Base-by-base conservation (phyloP, 1,140 invertebrate species). In the Saccostrea echinata region DNA sequence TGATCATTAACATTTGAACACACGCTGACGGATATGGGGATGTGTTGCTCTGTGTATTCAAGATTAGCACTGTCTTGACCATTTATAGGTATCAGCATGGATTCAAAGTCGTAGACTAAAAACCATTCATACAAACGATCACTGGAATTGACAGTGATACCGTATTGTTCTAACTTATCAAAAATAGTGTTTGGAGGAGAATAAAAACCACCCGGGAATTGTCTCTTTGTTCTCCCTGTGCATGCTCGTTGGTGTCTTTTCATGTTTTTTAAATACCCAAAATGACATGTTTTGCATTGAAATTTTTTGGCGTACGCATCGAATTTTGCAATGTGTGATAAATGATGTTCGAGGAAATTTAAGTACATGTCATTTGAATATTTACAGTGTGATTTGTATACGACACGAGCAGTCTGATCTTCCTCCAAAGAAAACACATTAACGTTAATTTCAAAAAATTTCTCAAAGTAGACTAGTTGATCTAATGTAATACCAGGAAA, bases 1-100 rank as follows among this genome's bases (percentile, higher is more conserved):
- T 64, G 52, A 0, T 35, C 86, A 2, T 43, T 61, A 24, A 88
- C 76, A 21, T 88, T 88, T 21, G 86, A 89, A 64, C 86, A 89
- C 0, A 89, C 71, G 33, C 85, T 87, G 0, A 89, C 85, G 11
- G 35, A 84, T 27, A 89, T 27, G 16, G 88, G 86, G 0, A 87
- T 83, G 82, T 84, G 85, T 16, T 71, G 4, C 8, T 21, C 52
- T 8, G 80, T 86, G 30, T 68, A 86, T 57, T 84, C 8, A 6
- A 84, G 35, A 55, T 57, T 84, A 12, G 24, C 53, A 18, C 2
- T 43, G 18, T n/a, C 30, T 0, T 84, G 9, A 51, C 43, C 43
- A 6, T 27, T 6, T 1, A 51, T 33, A 16, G 68, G 57, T 8
- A 53, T 6, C 0, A 88, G 84, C 84, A 88, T 88, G 18, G 76